Conservation (phyloP, 2,797 vertebrate species). For the Urosaurus nigricauda region DNA sequence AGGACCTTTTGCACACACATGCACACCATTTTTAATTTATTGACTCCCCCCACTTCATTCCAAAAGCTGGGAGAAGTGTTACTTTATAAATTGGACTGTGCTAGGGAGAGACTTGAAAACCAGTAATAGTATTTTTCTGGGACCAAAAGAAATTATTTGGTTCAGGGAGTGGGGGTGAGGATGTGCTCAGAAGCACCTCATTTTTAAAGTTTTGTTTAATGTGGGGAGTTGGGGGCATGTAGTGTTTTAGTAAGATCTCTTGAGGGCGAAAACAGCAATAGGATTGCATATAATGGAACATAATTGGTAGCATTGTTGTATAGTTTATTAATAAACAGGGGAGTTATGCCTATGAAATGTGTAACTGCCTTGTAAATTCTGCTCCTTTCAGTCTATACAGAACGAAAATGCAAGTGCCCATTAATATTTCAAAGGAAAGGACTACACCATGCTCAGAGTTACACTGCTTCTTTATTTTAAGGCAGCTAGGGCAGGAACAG, state of each 20-base stretch:
- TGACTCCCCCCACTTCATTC: background rate
- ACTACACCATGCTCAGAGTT: background rate
- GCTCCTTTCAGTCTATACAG: background rate
- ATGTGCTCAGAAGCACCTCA: background rate
- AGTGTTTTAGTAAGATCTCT: background rate
- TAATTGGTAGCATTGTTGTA: background rate
- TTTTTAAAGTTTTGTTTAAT: background rate
- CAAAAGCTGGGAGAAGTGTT: background rate
- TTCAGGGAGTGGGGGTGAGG: too few species aligned
- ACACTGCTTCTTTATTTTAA: background rate
- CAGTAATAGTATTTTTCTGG: background rate
- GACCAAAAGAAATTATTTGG: background rate
- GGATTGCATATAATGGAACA: background rate
- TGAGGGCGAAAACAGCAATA: background rate
- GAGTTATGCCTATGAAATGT: background rate
- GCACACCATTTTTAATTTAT: too few species aligned
- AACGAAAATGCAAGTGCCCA: background rate
- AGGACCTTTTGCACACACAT: background rate
- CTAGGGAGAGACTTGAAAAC: background rate
- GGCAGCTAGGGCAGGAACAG: background rate
- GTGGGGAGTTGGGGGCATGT: background rate
- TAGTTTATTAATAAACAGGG: background rate
- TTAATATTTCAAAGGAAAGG: background rate
- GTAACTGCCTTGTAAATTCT: background rate
- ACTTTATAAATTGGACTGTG: background rate